Conservation (phyloP, 2,113 vertebrate genomes). For the Neoarius graeffei region DNA sequence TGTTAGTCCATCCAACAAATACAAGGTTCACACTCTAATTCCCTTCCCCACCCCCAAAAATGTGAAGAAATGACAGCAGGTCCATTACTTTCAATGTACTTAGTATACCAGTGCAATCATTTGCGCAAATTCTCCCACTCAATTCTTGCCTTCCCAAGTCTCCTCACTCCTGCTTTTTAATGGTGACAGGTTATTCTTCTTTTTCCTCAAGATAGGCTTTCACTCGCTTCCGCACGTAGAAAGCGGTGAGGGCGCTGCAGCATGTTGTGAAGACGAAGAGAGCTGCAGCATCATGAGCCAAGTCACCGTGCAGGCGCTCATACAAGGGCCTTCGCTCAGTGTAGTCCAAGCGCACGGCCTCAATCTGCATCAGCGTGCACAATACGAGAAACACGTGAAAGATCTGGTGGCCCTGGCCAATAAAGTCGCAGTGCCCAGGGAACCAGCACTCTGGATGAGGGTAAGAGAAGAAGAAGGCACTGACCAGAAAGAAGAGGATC, state of each 20-base stretch:
- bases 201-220: conserved; percentile 76
- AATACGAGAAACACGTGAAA: conserved; percentile 89
- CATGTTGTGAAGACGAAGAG: conserved; percentile 83
- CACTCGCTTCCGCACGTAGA: conserved; percentile 81
- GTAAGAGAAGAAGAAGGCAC: conserved; percentile 89
- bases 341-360: conserved; percentile 88
- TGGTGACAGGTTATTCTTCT: conserved; percentile 66
- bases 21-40: conserved; percentile 27
- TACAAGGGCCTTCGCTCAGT: conserved; percentile 80
- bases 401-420: conserved; percentile 93
- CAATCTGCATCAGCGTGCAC: conserved; percentile 90
- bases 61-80: conserved; percentile 13
- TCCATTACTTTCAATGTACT: conserved; percentile 35
- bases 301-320: conserved; percentile 77
- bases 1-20: conserved; percentile 66
- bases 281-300: conserved; percentile 79
- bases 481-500: conserved; percentile 86
- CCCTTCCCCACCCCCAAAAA: conserved; percentile 4
- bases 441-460: conserved; percentile 91
- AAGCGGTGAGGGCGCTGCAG: conserved; percentile 83
- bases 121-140: conserved; percentile 14
- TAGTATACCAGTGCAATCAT: conserved; percentile 46
- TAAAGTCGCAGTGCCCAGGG: conserved; percentile 85
- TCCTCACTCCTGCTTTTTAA: not conserved
- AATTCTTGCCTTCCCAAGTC: not conserved